Evolutionary conservation across 2,888 invertebrate genomes (phyloP).

Genomic region (Drosophila paramelanica): DNA sequence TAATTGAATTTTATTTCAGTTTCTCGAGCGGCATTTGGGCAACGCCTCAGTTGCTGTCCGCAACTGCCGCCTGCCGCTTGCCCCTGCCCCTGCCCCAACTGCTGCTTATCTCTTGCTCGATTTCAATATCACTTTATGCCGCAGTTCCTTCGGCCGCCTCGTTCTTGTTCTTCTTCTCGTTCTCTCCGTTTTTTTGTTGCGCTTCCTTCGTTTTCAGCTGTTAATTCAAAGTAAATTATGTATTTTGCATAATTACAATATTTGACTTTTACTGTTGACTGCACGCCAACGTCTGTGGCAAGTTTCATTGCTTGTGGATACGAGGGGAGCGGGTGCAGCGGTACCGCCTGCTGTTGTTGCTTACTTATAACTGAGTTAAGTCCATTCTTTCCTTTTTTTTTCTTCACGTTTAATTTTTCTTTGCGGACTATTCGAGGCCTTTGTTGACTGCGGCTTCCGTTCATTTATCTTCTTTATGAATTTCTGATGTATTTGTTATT

Average conservation of each 20-base stretch:
- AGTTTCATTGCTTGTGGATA: neutral
- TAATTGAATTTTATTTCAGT: constrained; percentile 77
- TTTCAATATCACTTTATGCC: constrained; percentile 56
- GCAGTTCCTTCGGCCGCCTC: constrained; percentile 24
- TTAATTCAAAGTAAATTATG: constrained; percentile 80
- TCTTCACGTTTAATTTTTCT: constrained; percentile 1
- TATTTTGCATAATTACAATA: constrained; percentile 79
- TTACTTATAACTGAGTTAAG: constrained; percentile 11
- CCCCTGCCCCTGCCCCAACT: constrained; percentile 7
- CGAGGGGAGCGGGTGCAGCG: neutral
- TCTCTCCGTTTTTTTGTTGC: constrained; percentile 16
- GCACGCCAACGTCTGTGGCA: constrained; percentile 49
- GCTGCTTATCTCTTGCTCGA: constrained; percentile 56
- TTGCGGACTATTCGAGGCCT: constrained; percentile 17
- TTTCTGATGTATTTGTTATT: constrained; percentile 45
- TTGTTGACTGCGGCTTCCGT: constrained; percentile 57
- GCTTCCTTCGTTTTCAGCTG: constrained; percentile 68
- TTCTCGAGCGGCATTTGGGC: constrained; percentile 70
- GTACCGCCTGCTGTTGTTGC: constrained; percentile 25
- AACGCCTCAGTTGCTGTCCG: constrained; percentile 55
- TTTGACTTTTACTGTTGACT: constrained; percentile 79
- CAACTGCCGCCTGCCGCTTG: constrained; percentile 13
- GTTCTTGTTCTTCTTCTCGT: constrained; percentile 10
- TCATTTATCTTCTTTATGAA: constrained; percentile 64
- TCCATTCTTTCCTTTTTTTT: neutral